Base-by-base conservation (phyloP, 2,113 vertebrate species). In the Paramisgurnus dabryanus region DNA sequence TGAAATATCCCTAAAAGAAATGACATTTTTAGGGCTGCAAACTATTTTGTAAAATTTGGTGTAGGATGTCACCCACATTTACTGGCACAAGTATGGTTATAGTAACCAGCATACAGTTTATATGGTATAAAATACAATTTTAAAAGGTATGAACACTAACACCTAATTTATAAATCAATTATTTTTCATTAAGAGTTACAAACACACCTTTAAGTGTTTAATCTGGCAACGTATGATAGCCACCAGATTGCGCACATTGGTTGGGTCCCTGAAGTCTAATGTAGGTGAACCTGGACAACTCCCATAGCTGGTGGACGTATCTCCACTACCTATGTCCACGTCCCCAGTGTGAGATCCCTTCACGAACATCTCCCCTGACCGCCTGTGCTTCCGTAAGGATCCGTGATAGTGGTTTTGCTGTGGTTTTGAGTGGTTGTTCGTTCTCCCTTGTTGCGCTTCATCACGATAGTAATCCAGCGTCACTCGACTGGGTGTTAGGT, bases 401-500 rank as follows among this genome's bases (percentile, higher is more conserved):
- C 86, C 17, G 13, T 79, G 87, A 27, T 86, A 81, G 27, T 53
- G 82, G 72, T 34, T 34, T 34, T 34, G 27, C 27, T 85, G 88
- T 3, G 87, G 61, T 68, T 81, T 78, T 3, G 64, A 67, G 39
- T 86, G 68, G 6, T 88, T 79, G 67, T 90, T 87, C 1, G 82
- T 15, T 3, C 84, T 83, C 0, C 86, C 9, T 18, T 84, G 82
- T 83, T 87, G 86, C 77, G 1, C 89, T 0, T 85, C 90, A 10
- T 93, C 93, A 0, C 92, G 90, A 83, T 92, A 94, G 83, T 93
- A 94, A 83, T 95, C 95, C 77, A 95, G 86, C 55, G 93, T 94
- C 78, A 95, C 94, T 0, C 94, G 92, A 74, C 92, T 93, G 70
- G 95, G 95, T 1, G 93, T 95, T 41, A 95, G 84, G 85, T 94